Percentiles rank a stretch among this genome's conserved stretches.
Conservation (phyloP, 1,140 invertebrate genomes). For the Bombyx mori region ASM3026992v2 NC_085116.1:12635001-12635500, state of each 20-base stretch:
- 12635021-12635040: too few species aligned
- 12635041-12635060: too few species aligned
- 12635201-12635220: background rate
- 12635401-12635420: conserved; percentile 80
- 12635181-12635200: background rate
- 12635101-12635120: too few species aligned
- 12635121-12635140: too few species aligned
- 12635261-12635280: conserved; percentile 98
- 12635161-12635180: too few species aligned
- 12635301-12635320: conserved; percentile 98
- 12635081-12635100: too few species aligned
- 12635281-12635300: conserved; percentile 97
- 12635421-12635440: background rate
- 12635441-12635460: too few species aligned
- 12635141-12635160: too few species aligned
- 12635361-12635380: conserved; percentile 90
- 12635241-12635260: conserved; percentile 46
- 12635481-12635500: too few species aligned
- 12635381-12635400: conserved; percentile 98
- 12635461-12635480: too few species aligned
- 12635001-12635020: too few species aligned
- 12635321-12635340: conserved; percentile 97
- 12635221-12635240: background rate
- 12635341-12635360: conserved; percentile 91
- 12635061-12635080: too few species aligned